Conservation (phyloP, 1,140 invertebrate genomes). For the Drosophila nigrodunni region DNA sequence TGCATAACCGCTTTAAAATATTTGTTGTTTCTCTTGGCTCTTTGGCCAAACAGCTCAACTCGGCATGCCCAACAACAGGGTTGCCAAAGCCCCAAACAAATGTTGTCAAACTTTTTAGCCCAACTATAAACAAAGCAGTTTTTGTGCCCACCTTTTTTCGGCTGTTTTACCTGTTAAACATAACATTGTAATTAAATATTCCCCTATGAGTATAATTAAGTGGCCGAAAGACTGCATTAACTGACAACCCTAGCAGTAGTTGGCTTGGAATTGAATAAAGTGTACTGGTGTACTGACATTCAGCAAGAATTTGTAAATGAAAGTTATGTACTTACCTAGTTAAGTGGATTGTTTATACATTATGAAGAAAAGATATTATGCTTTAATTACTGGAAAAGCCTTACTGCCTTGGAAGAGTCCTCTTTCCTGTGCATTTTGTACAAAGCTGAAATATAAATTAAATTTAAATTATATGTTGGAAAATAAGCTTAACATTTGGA, state of each 20-base stretch:
- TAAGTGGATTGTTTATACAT: too few relatives aligned
- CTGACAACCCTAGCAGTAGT: neutral
- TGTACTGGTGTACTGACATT: too few relatives aligned
- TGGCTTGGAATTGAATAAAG: neutral
- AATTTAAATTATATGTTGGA: too few relatives aligned
- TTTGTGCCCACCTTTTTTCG: too few relatives aligned
- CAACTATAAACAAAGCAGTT: neutral
- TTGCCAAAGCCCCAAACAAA: constrained; percentile 10
- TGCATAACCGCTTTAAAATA: constrained; percentile 65
- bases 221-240: neutral
- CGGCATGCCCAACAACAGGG: constrained; percentile 1
- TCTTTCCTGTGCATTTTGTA: too few relatives aligned
- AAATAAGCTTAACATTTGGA: too few relatives aligned
- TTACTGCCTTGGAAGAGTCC: too few relatives aligned
- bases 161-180: neutral
- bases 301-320: too few relatives aligned
- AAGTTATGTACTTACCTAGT: too few relatives aligned
- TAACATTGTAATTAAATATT: constrained; percentile 12
- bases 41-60: constrained; percentile 13
- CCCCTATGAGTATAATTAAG: constrained; percentile 26
- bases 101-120: neutral
- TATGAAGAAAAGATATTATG: too few relatives aligned
- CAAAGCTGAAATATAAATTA: too few relatives aligned
- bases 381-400: too few relatives aligned
- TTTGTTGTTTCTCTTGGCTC: constrained; percentile 17